Base-by-base conservation (phyloP, 2,113 vertebrate species). In the Bubo blakistoni region DNA sequence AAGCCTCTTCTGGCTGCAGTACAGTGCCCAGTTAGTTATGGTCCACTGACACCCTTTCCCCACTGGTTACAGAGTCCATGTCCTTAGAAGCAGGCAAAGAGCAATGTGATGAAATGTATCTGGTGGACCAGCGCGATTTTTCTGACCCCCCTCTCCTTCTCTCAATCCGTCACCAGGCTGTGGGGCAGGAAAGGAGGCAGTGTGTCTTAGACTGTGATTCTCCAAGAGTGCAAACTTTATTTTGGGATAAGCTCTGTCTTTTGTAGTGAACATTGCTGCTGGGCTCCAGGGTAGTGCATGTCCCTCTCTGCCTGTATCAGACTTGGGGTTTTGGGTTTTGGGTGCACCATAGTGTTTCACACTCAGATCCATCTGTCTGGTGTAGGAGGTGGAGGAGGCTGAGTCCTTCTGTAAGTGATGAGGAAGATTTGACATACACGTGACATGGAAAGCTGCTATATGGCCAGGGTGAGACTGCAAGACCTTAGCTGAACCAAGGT, bases 81-180 rank as follows among this genome's bases (percentile, higher is more conserved):
- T 72, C 61, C 87, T 74, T 9, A 76, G 81, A 21, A 82, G 26
- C 40, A 91, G 61, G 62, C 30, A 79, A 84, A 87, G n/a, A 76
- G 30, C 73, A 85, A 30, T 1, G 0, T 6, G 44, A 40, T 0
- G 0, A 81, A 89, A 65, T 0, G 0, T 12, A 9, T 18, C 40
- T 67, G 62, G 38, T 5, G 5, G 55, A 86, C 16, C 27, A 47
- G 18, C 1, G 2, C 7, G 22, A 18, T 81, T 72, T 78, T 69
- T 55, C 57, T 0, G 2, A 5, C 7, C 38, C 14, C 11, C 24
- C 17, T 80, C 29, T 88, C 26, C 55, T 27, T 25, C 13, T 55
- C 38, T 74, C 46, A 46, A 2, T 78, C 47, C 0, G 0, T 18
- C 3, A 2, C 1, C 5, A 76, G 70, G 52, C 54, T 67, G 42